A percentile compares a stretch with the other conserved stretches of the same genome.
These are phyloP conservation scores for Spilarctia lutea DNA, from an alignment of 2,888 invertebrate genomes.

Conservation along the genomic window DNA sequence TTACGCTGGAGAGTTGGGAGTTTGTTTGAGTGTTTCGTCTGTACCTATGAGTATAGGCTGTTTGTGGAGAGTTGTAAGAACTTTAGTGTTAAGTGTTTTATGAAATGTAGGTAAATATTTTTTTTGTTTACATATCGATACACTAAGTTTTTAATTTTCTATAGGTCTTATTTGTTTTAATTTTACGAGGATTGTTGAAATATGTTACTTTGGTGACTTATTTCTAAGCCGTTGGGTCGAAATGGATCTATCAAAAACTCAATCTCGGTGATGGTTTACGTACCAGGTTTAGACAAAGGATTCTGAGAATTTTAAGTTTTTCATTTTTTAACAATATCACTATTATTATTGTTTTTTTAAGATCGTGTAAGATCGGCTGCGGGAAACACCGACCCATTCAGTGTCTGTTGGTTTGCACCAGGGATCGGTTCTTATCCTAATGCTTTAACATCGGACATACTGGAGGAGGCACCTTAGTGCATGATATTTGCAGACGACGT, in stretches of 20 bases:
- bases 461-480: too few relatives aligned
- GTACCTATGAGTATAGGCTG: background rate
- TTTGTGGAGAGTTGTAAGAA: background rate
- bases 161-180: background rate
- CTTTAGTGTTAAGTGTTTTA: background rate
- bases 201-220: background rate
- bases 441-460: too few relatives aligned
- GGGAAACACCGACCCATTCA: too few relatives aligned
- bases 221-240: background rate
- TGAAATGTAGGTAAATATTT: background rate
- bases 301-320: too few relatives aligned
- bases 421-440: too few relatives aligned
- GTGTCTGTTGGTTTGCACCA: too few relatives aligned
- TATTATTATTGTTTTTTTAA: too few relatives aligned
- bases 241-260: background rate
- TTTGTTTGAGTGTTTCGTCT: conserved; percentile 23
- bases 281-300: too few relatives aligned
- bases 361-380: too few relatives aligned
- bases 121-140: background rate
- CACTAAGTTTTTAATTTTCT: background rate
- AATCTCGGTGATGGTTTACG: background rate
- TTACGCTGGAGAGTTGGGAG: conserved; percentile 22
- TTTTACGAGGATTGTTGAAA: background rate
- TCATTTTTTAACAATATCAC: too few relatives aligned
- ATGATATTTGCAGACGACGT: too few relatives aligned